Percentiles rank a stretch among this genome's conserved stretches.
Conservation (phyloP, 2,113 vertebrate species). For the Oreotrochilus melanogaster region DNA sequence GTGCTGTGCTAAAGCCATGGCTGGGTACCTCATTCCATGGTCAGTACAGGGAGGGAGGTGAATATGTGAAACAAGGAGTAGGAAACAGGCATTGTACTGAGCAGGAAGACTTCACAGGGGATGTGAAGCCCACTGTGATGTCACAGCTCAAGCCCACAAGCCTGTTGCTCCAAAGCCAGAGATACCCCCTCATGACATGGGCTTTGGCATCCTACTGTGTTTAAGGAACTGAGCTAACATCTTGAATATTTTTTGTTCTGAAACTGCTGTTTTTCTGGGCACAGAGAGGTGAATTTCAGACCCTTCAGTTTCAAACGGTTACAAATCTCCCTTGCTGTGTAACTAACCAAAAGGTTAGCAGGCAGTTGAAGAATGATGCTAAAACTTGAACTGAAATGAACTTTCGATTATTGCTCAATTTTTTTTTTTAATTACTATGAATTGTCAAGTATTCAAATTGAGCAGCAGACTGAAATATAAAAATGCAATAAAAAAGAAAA, state of each 20-base stretch:
- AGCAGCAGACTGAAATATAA: not conserved
- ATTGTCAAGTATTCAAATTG: not conserved
- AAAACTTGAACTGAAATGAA: not conserved
- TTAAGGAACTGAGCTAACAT: not conserved
- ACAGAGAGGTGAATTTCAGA: not conserved
- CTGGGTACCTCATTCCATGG: accelerated
- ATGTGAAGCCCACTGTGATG: too few species aligned
- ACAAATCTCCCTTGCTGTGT: not conserved
- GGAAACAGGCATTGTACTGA: not conserved
- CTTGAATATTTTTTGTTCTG: not conserved
- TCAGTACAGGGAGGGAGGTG: not conserved
- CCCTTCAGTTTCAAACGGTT: not conserved
- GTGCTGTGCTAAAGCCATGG: not conserved
- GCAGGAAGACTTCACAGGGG: not conserved
- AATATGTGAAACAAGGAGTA: not conserved
- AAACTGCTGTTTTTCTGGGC: not conserved
- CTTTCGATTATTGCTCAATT: not conserved
- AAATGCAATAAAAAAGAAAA: not conserved
- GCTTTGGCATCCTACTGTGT: not conserved
- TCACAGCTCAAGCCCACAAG: not conserved
- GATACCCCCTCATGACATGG: accelerated
- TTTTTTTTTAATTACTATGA: not conserved
- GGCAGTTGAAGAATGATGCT: not conserved
- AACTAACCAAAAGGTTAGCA: not conserved
- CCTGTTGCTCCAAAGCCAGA: not conserved